phyloP scores from a whole-genome alignment of 2,797 vertebrate genomes.

The Crotalus adamanteus region DNA sequence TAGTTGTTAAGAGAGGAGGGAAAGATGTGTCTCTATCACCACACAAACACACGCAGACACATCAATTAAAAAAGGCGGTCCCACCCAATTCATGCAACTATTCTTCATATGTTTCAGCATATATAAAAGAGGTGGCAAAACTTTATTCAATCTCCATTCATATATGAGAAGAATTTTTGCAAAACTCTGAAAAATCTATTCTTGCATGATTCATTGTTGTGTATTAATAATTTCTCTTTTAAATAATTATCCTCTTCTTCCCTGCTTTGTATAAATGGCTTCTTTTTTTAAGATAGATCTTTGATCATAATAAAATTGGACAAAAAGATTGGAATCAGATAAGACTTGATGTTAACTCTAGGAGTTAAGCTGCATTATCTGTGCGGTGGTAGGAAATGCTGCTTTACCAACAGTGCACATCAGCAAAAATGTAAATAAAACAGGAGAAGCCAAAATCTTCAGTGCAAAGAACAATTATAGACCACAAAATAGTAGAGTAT shows the following conservation, averaged over 20 bases:
- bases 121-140: background rate
- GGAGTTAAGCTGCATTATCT: background rate
- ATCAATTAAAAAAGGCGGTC: background rate
- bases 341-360: background rate
- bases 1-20: background rate
- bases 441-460: background rate
- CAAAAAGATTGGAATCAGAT: background rate
- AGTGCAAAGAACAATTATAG: background rate
- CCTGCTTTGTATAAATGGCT: background rate
- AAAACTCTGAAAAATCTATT: background rate
- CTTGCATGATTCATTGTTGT: background rate
- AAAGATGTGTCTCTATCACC: background rate
- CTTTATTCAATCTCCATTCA: background rate
- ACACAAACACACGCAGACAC: background rate
- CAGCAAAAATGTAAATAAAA: background rate
- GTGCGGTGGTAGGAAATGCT: background rate
- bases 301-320: background rate
- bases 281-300: background rate
- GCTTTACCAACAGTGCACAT: background rate
- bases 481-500: background rate
- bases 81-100: background rate
- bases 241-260: background rate
- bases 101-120: background rate
- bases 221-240: background rate
- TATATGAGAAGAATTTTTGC: background rate